Conservation (phyloP, 2,888 invertebrate species). For the Baccha elongata region DNA sequence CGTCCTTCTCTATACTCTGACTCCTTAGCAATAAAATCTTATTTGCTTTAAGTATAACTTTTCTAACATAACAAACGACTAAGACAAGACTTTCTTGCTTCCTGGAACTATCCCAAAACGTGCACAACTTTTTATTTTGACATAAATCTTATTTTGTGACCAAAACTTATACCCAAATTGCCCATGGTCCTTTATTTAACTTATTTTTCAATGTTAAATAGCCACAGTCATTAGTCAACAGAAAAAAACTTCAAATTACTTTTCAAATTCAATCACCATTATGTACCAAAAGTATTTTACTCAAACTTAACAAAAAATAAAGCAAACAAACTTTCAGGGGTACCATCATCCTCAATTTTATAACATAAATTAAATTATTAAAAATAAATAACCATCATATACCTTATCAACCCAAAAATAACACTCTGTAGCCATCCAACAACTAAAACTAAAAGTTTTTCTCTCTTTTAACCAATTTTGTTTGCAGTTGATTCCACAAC, state of each 20-base stretch:
- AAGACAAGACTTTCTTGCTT: too few relatives aligned
- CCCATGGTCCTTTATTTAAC: not conserved
- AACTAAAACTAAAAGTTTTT: slow-evolving; percentile 30
- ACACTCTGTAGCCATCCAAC: slow-evolving; percentile 5
- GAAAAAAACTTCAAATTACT: slow-evolving; percentile 2
- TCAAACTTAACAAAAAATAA: slow-evolving; percentile 23
- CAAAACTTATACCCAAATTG: too few relatives aligned
- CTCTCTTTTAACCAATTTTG: slow-evolving; percentile 52
- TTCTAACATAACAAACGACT: too few relatives aligned
- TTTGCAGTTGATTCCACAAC: slow-evolving; percentile 80
- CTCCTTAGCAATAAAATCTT: too few relatives aligned
- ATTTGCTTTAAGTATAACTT: too few relatives aligned
- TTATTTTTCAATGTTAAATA: not conserved
- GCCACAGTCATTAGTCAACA: not conserved
- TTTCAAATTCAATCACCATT: slow-evolving; percentile 4
- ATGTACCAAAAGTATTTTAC: slow-evolving; percentile 5
- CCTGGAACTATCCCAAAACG: too few relatives aligned
- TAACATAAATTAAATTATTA: slow-evolving; percentile 17
- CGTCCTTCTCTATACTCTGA: too few relatives aligned
- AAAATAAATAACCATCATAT: slow-evolving; percentile 37
- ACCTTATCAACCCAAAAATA: slow-evolving; percentile 27
- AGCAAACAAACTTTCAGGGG: slow-evolving; percentile 17
- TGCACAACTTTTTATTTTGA: too few relatives aligned
- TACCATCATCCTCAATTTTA: slow-evolving; percentile 1
- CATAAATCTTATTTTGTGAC: not conserved